These are phyloP conservation scores for Acanthurus leucopareius DNA, from an alignment of 2,797 vertebrate species.

Conservation along the genomic window DNA sequence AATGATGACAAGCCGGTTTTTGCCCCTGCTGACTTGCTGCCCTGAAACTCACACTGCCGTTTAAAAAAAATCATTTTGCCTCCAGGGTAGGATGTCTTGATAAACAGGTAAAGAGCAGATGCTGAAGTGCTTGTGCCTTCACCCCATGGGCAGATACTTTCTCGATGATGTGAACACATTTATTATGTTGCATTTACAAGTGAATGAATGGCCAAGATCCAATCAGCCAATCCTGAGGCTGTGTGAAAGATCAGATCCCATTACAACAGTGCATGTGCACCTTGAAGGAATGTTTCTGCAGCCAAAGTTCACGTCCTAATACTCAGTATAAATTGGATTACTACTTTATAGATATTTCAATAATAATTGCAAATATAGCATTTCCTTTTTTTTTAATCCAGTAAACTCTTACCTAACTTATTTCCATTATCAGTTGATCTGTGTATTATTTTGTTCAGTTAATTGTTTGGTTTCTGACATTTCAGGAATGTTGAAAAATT, in stretches of 20 bases:
- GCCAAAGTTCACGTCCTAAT: background rate
- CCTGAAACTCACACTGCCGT: background rate
- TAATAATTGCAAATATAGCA: no score
- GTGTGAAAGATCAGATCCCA: background rate
- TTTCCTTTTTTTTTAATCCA: no score
- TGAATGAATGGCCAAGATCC: slow-evolving; percentile 18
- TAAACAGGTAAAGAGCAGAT: background rate
- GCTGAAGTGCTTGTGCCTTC: background rate
- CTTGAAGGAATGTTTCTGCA: background rate
- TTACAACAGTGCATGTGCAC: background rate
- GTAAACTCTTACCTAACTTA: no score
- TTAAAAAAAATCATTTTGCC: slow-evolving; percentile 17
- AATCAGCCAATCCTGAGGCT: background rate
- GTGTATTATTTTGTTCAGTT: no score
- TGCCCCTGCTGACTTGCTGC: background rate
- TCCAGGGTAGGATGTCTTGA: background rate
- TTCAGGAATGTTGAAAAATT: no score
- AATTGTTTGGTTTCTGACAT: no score
- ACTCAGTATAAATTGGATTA: accelerated
- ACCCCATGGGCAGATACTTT: slow-evolving; percentile 28
- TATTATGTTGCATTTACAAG: slow-evolving; percentile 7
- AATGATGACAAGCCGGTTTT: slow-evolving; percentile 9
- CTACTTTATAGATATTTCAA: no score
- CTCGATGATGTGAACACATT: background rate
- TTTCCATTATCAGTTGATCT: no score